Base-by-base conservation (phyloP, 2,797 vertebrate species). In the Liparis tanakae region DNA sequence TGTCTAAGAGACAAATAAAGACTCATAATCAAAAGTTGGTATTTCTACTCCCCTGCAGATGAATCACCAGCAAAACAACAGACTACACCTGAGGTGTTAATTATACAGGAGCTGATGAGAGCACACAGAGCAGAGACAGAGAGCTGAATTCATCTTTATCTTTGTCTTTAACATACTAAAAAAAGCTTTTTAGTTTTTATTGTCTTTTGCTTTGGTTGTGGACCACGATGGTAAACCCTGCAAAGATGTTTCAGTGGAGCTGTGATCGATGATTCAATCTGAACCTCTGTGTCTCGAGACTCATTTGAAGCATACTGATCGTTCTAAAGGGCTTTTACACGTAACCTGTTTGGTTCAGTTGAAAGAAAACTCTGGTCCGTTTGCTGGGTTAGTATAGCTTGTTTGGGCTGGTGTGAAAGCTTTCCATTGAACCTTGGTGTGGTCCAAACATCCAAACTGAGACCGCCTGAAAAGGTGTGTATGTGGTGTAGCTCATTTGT, bases 41-140 rank as follows among this genome's bases (percentile, higher is more conserved):
- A n/a, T 56, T 50, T 72, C 68, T 18, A 25, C 25, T 44, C n/a
- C 7, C 4, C 67, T 37, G 37, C 67, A 63, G 56, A 72, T 64
- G 68, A 80, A 33, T 62, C 72, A 37, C 12, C 14, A 13, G 22
- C 44, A 6, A 25, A 64, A 57, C 7, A n/a, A 8, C 20, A 10
- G 10, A 51, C 62, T 43, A 34, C 30, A 39, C 10, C 70, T 25
- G 66, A 18, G 44, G 18, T 55, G 22, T 4, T 76, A 44, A 76
- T 72, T 68, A 67, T 53, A 18, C 39, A 59, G 39, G 4, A 8
- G 2, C 20, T 34, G 62, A 33, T 39, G 25, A 58, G 30, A 25
- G 63, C 44, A 14, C 51, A 33, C 41, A 9, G 17, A 25, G 51
- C 51, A 53, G 46, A 10, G 4, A 56, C 63, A 41, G 17, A 50